Percentiles rank a stretch among this genome's conserved stretches.
Evolutionary conservation across 1,140 invertebrate genomes (phyloP).

Genomic region (Oncopodura yosiiana): DNA sequence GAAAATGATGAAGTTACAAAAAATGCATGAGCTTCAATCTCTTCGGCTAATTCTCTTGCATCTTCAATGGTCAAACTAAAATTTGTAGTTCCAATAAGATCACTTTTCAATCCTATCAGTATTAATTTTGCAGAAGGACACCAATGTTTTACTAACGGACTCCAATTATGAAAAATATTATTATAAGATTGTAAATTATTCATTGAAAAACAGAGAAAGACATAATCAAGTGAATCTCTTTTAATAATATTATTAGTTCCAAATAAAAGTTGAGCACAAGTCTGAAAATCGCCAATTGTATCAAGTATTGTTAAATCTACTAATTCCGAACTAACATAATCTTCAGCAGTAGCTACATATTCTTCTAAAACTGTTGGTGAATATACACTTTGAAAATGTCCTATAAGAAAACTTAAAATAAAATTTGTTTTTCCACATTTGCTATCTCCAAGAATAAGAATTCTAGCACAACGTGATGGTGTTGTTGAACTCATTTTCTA

Average conservation of each 20-base stretch:
- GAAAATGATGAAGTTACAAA: not conserved
- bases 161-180: not conserved
- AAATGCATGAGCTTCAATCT: constrained; percentile 1
- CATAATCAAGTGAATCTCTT: no score
- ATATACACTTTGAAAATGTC: not conserved
- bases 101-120: not conserved
- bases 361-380: constrained; percentile 2
- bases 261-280: not conserved
- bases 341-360: constrained; percentile 3
- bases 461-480: no score
- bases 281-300: not conserved
- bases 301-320: not conserved
- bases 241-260: no score
- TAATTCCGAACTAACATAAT: not conserved
- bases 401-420: not conserved
- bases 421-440: constrained; percentile 4
- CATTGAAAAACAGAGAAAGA: not conserved
- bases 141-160: not conserved
- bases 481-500: no score
- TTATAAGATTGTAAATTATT: not conserved
- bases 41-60: no score
- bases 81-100: not conserved
- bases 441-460: not conserved
- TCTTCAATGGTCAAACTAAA: no score
- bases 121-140: not conserved